Evolutionary conservation across 2,888 invertebrate genomes (phyloP).

Genomic region (Chrysina gloriosa): DNA sequence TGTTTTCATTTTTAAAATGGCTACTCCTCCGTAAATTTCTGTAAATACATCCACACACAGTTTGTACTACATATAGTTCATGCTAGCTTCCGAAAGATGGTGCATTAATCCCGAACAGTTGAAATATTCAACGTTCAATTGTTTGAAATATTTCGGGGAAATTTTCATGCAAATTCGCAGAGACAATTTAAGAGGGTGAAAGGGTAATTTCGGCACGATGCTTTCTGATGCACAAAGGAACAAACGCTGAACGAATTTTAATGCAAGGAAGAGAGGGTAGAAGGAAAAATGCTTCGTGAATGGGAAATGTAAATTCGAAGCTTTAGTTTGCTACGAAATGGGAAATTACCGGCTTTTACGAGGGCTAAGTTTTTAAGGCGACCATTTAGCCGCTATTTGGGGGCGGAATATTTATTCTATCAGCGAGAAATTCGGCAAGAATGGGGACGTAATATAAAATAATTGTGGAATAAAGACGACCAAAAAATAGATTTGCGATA

Average conservation of each 20-base stretch:
- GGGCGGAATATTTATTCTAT: slow-evolving; percentile 23
- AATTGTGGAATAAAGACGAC: background rate
- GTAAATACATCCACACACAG: too few species aligned
- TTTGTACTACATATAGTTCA: too few species aligned
- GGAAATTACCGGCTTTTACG: slow-evolving; percentile 20
- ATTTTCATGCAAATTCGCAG: slow-evolving; percentile 62
- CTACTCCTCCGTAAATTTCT: too few species aligned
- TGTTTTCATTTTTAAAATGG: too few species aligned
- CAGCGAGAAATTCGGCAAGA: background rate
- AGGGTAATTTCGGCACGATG: slow-evolving; percentile 47
- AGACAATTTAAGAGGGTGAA: slow-evolving; percentile 61
- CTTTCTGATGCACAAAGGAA: slow-evolving; percentile 33
- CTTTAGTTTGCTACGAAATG: slow-evolving; percentile 32
- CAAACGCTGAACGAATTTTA: slow-evolving; percentile 41
- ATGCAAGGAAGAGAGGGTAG: slow-evolving; percentile 34
- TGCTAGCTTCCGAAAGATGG: slow-evolving; percentile 10
- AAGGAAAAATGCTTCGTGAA: slow-evolving; percentile 40
- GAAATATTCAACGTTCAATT: slow-evolving; percentile 37
- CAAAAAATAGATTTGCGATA: background rate
- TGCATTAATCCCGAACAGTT: background rate
- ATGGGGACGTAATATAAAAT: background rate
- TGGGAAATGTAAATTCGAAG: slow-evolving; percentile 42
- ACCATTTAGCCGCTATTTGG: slow-evolving; percentile 24
- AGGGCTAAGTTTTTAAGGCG: slow-evolving; percentile 13
- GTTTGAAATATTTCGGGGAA: slow-evolving; percentile 41